Conservation (phyloP, 2,888 invertebrate genomes). For the Sepiola atlantica region DNA sequence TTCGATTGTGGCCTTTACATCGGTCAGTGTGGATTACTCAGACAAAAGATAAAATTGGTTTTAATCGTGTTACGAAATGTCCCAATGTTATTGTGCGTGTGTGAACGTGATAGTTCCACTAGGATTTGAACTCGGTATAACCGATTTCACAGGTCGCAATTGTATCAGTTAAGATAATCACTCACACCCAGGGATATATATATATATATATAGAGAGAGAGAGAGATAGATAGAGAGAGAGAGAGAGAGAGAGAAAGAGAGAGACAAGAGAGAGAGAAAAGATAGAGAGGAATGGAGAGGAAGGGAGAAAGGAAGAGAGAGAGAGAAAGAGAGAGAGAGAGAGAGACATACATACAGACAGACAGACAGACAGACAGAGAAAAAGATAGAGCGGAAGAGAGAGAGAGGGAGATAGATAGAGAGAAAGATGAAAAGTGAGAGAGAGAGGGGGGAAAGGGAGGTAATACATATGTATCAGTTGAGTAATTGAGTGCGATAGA, state of each 20-base stretch:
- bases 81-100: too few relatives aligned
- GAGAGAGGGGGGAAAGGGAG: background rate
- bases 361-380: background rate
- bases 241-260: background rate
- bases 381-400: background rate
- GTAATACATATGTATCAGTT: background rate
- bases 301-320: background rate
- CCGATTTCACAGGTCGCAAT: too few relatives aligned
- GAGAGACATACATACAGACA: background rate
- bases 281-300: background rate
- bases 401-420: background rate
- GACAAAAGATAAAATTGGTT: too few relatives aligned
- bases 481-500: background rate
- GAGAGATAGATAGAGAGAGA: too few relatives aligned
- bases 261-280: background rate
- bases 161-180: too few relatives aligned
- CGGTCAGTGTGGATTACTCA: too few relatives aligned
- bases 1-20: too few relatives aligned
- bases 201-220: too few relatives aligned
- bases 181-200: too few relatives aligned
- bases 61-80: too few relatives aligned
- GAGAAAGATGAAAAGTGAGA: background rate
- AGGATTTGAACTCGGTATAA: too few relatives aligned
- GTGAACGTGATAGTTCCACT: too few relatives aligned
- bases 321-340: background rate